Percentiles rank a stretch among this genome's conserved stretches.
Conservation (phyloP, 2,113 vertebrate genomes). For the Thunnus thynnus region DNA sequence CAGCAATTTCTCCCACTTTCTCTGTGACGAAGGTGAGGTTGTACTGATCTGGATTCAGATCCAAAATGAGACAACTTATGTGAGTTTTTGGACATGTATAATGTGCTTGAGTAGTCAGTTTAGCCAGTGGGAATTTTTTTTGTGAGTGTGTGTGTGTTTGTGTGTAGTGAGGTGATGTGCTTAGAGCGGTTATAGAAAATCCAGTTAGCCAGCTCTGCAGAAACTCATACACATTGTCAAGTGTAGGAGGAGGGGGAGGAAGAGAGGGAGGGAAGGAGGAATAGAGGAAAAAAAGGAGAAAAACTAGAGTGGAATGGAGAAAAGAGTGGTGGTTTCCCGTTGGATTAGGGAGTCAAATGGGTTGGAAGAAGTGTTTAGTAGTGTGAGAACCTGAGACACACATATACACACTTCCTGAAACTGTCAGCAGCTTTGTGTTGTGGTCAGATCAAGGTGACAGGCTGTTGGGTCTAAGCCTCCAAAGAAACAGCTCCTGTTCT, state of each 20-base stretch:
- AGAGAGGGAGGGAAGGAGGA: not conserved
- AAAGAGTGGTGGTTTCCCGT: slow-evolving; percentile 63
- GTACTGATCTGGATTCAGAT: slow-evolving; percentile 1
- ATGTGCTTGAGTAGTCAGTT: slow-evolving; percentile 21
- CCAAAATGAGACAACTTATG: slow-evolving; percentile 9
- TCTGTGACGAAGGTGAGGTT: not conserved
- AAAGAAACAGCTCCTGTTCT: slow-evolving; percentile 53
- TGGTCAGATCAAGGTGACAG: slow-evolving; percentile 73
- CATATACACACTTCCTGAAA: slow-evolving; percentile 67
- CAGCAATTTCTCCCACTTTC: not conserved
- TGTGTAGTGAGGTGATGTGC: not conserved
- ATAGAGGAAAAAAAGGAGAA: slow-evolving; percentile 4
- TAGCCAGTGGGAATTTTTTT: not conserved
- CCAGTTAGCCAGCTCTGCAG: slow-evolving; percentile 72
- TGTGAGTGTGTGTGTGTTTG: not conserved
- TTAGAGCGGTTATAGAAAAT: slow-evolving; percentile 59
- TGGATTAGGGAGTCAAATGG: slow-evolving; percentile 84
- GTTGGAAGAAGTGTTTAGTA: slow-evolving; percentile 67
- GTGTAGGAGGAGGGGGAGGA: slow-evolving; percentile 24
- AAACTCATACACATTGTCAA: slow-evolving; percentile 57
- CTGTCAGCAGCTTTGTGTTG: slow-evolving; percentile 69
- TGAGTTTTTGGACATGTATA: not conserved
- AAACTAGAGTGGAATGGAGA: slow-evolving; percentile 54
- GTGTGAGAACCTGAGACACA: slow-evolving; percentile 71
- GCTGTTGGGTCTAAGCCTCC: slow-evolving; percentile 58